Percentiles rank a stretch among this genome's conserved stretches.
phyloP scores from a whole-genome alignment of 1,140 invertebrate genomes.

The Eubasilissa regina region DNA sequence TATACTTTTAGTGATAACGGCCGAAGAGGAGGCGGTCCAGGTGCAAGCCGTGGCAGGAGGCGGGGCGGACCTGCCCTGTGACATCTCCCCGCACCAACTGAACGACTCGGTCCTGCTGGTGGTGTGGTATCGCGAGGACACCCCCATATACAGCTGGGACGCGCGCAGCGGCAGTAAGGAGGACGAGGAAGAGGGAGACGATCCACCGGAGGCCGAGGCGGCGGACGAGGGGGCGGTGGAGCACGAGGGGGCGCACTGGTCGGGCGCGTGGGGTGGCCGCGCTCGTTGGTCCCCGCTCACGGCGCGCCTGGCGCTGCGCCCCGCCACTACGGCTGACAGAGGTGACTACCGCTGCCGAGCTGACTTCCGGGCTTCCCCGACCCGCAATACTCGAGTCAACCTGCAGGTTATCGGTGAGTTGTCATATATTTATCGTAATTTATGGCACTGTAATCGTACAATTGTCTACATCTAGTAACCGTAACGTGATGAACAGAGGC shows the following conservation, averaged over 20 bases:
- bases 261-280: slow-evolving; percentile 38
- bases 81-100: slow-evolving; percentile 71
- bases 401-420: slow-evolving; percentile 54
- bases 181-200: slow-evolving; percentile 16
- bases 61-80: slow-evolving; percentile 74
- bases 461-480: neutral
- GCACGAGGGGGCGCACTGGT: slow-evolving; percentile 53
- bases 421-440: neutral
- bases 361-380: slow-evolving; percentile 55
- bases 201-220: slow-evolving; percentile 50
- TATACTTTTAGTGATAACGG: slow-evolving; percentile 22
- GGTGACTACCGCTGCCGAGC: slow-evolving; percentile 56
- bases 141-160: slow-evolving; percentile 74
- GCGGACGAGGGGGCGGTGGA: neutral
- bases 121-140: slow-evolving; percentile 76
- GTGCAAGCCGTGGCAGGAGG: slow-evolving; percentile 69
- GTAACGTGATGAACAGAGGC: slow-evolving; percentile 76
- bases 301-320: slow-evolving; percentile 48
- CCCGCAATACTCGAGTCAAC: slow-evolving; percentile 53
- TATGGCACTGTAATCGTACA: neutral
- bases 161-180: slow-evolving; percentile 25
- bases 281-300: slow-evolving; percentile 49
- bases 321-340: slow-evolving; percentile 43
- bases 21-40: slow-evolving; percentile 58
- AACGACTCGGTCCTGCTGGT: slow-evolving; percentile 73